phyloP scores from a whole-genome alignment of 2,888 invertebrate genomes.

The Sphaerophoria taeniata region DNA sequence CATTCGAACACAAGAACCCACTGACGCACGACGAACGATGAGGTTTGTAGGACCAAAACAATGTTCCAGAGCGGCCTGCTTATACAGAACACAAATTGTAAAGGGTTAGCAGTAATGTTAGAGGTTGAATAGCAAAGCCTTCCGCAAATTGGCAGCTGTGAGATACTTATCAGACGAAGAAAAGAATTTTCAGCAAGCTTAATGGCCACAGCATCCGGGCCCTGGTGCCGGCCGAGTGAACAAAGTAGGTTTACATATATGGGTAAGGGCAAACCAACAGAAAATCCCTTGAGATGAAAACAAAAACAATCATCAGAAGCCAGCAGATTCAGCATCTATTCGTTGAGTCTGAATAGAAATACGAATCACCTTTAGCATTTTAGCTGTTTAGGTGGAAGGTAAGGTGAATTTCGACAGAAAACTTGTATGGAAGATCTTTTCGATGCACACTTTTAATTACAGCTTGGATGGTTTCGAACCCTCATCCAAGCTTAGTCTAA shows the following conservation, averaged over 20 bases:
- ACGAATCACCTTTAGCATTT: conserved; percentile 20
- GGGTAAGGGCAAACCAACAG: conserved; percentile 27
- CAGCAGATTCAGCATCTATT: background rate
- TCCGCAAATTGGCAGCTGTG: conserved; percentile 38
- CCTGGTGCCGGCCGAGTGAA: too few relatives aligned
- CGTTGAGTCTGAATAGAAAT: too few relatives aligned
- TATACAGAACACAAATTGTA: too few relatives aligned
- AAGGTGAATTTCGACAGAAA: conserved; percentile 19
- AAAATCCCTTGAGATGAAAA: conserved; percentile 53
- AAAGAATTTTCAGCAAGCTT: conserved; percentile 41
- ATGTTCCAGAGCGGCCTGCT: background rate
- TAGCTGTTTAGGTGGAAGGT: too few relatives aligned
- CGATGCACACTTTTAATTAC: too few relatives aligned
- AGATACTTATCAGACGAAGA: conserved; percentile 1
- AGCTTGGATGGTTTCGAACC: too few relatives aligned
- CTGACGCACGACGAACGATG: background rate
- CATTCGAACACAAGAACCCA: conserved; percentile 51
- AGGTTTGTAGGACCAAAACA: background rate
- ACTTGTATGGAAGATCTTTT: too few relatives aligned
- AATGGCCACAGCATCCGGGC: conserved; percentile 64
- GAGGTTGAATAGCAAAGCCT: conserved; percentile 40
- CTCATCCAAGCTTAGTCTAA: too few relatives aligned
- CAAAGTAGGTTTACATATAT: too few relatives aligned
- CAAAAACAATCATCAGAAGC: conserved; percentile 31
- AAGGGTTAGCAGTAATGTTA: background rate